Evolutionary conservation across 2,888 invertebrate genomes (phyloP), one percentile per base, ranked within the genome.

Genomic region (Drosophila phalerata): DNA sequence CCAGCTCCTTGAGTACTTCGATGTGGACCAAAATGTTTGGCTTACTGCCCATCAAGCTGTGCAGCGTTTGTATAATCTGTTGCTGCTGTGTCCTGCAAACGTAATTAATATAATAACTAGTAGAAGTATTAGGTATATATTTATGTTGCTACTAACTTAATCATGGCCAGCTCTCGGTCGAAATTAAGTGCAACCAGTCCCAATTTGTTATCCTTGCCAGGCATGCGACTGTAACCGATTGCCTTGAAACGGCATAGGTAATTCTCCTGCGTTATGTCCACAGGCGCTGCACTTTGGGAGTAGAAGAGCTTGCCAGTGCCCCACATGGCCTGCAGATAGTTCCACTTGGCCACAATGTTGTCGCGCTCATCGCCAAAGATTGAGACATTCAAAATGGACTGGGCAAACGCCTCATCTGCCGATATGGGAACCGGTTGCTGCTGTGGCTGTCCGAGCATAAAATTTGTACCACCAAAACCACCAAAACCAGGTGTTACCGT

Each of bases 331-430:
- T 99, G 98, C 52, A 99, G 93, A 87, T 98, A 96, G 92, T 99
- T 99, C 96, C 98, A 98, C 90, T 97, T 97, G 3, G 98, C 97
- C 32, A 99, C 94, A 30, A 98, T 96, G 67, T 96, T 96, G 91
- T 99, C 99, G 37, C 99, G 94, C 91, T 99, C 99, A 92, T 99
- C 99, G 15, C 98, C 98, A 91, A 97, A 99, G 52, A 99, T 95
- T 55, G 95, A 95, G 71, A 96, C 96, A 89, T 96, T 96, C 79
- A 96, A 95, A 1, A 97, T 95, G 0, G 96, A 95, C 68, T 95
- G 95, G 9, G 95, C 95, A 45, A 97, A 93, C 0, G 95, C 95
- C 87, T 96, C 96, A 38, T 95, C 94, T 0, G 95, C 94, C 67
- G 94, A 94, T 1, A 94, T 91, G 93, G 85, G 75, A 5, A 72